Evolutionary conservation across 2,797 vertebrate genomes (phyloP), one percentile per base, ranked within the genome.

Genomic region (Cryptoblepharus egeriae): DNA sequence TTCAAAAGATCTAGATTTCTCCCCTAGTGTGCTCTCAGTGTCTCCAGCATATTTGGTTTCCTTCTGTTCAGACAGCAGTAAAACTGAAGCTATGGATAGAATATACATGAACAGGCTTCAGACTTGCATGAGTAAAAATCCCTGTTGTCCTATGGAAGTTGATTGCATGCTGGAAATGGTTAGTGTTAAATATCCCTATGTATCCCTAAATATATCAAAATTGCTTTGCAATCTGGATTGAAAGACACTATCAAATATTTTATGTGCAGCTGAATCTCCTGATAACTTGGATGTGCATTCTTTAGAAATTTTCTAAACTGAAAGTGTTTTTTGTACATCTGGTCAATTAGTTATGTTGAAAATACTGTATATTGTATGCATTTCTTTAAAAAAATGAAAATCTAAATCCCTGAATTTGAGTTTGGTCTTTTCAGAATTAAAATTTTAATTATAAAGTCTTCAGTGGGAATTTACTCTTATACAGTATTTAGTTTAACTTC

Each of bases 171-270:
- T 39, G 68, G 32, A 80, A 86, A 67, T 22, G 79, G 4, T 52
- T 84, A 68, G 30, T 32, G 45, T 35, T 61, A 73, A 87, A 68
- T 70, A 85, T 79, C 63, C 26, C n/a, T 60, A 1, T 77, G 68
- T 75, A 0, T 70, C 60, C 68, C 63, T 57, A 73, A 71, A 32
- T 81, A 61, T 83, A 70, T 67, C 88, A 73, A 35, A 71, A 75
- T 72, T n/a, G 37, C 32, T 71, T 82, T 78, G 30, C 37, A 80
- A 85, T 32, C 42, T 77, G 85, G 28, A 10, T 39, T 76, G 87
- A 84, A 76, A 84, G 75, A 16, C 7, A 0, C 0, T 30, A 12
- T 49, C 5, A 65, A 0, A 60, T 42, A 3, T 22, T 68, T 79
- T 68, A 77, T 68, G n/a, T 52, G 12, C 30, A 30, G n/a, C 7